Base-by-base conservation (phyloP, 2,113 vertebrate genomes). In the Gavia stellata region DNA sequence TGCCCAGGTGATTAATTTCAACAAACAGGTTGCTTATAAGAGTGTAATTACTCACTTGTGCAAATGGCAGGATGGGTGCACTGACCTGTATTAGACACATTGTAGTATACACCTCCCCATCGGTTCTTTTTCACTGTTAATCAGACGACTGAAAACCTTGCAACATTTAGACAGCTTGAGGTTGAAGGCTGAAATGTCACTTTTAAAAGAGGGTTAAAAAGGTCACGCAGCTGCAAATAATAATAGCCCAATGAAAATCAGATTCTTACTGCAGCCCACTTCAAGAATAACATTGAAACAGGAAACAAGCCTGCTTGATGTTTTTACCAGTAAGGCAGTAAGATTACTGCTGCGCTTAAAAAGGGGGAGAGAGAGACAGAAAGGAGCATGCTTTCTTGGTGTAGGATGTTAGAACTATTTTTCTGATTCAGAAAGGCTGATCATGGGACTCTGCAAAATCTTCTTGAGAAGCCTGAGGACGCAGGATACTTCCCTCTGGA, bases 161-260 rank as follows among this genome's bases (percentile, higher is more conserved):
- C 92, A 97, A 94, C 92, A 87, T 96, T 97, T 96, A 97, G 97
- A 96, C 94, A 86, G 97, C 97, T 97, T 96, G 97, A 95, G 97
- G 97, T 98, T 90, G 97, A 97, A 97, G 98, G 98, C 97, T 98
- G 98, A 98, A 98, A 98, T 98, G 98, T 98, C 98, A 98, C 98
- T 98, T 98, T 98, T 96, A 96, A 97, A 97, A 97, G 84, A 81
- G 92, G 98, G 98, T 98, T 98, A 98, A 97, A 98, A 98, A 98
- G 98, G 98, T 98, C 98, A 7, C 94, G 75, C 98, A 98, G 98
- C 98, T 98, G 98, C 98, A 98, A 98, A 98, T 98, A 98, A 98
- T 98, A 98, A 98, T 97, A 98, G 97, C 94, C 96, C 98, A 98
- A 98, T 98, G 98, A 98, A 98, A 98, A 98, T 98, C 98, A 98